Conservation (phyloP, 2,888 invertebrate species). For the Cheilosia scutellata region DNA sequence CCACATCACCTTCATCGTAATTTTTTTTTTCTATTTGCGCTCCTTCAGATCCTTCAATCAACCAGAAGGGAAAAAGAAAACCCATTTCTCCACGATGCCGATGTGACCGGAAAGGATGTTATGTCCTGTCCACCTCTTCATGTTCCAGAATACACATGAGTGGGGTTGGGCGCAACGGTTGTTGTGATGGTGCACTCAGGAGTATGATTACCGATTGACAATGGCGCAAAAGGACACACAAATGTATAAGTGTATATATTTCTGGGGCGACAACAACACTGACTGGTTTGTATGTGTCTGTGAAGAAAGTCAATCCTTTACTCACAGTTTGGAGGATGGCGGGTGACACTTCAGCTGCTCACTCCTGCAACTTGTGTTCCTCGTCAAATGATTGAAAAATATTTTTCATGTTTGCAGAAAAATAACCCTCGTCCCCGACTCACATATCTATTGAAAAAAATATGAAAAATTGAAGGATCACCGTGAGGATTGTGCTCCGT, state of each 20-base stretch:
- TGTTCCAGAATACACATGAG: slow-evolving; percentile 11
- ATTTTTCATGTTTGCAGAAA: slow-evolving; percentile 64
- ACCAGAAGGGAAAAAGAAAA: slow-evolving; percentile 74
- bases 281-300: background rate
- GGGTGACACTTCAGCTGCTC: slow-evolving; percentile 58
- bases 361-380: slow-evolving; percentile 65
- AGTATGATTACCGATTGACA: slow-evolving; percentile 75
- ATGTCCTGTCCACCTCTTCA: slow-evolving; percentile 69
- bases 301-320: slow-evolving; percentile 71
- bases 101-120: slow-evolving; percentile 74
- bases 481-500: slow-evolving; percentile 71
- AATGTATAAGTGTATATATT: slow-evolving; percentile 27
- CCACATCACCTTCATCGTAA: slow-evolving; percentile 64
- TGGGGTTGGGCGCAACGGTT: slow-evolving; percentile 12
- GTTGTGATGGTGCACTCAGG: slow-evolving; percentile 54
- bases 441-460: slow-evolving; percentile 59
- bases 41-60: slow-evolving; percentile 76
- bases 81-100: slow-evolving; percentile 71
- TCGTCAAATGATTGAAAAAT: slow-evolving; percentile 73
- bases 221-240: slow-evolving; percentile 72
- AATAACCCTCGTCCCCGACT: slow-evolving; percentile 4
- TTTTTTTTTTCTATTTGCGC: slow-evolving; percentile 63
- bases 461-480: slow-evolving; percentile 76
- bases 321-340: slow-evolving; percentile 51
- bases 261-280: slow-evolving; percentile 1